Conservation (phyloP, 2,888 invertebrate genomes). For the Ormyrus thymus region DNA sequence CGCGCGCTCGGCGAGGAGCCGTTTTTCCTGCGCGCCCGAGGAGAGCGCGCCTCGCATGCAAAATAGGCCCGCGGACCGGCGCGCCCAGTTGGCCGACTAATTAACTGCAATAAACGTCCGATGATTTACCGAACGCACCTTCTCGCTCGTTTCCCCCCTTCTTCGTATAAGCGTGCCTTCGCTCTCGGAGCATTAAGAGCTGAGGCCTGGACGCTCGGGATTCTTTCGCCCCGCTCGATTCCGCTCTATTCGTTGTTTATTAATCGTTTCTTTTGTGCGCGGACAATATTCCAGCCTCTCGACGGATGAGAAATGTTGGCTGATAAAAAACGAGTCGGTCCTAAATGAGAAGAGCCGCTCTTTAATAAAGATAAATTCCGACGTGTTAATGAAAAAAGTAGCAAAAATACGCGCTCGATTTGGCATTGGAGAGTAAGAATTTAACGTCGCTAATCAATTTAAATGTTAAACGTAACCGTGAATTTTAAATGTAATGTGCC, state of each 20-base stretch:
- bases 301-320: too few species aligned
- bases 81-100: slow-evolving; percentile 65
- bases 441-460: too few species aligned
- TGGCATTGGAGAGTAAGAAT: too few species aligned
- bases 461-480: too few species aligned
- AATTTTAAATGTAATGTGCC: too few species aligned
- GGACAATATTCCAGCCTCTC: too few species aligned
- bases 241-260: too few species aligned
- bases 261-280: too few species aligned
- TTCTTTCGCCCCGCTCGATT: slow-evolving; percentile 42
- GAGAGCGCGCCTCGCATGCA: slow-evolving; percentile 60
- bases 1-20: slow-evolving; percentile 1
- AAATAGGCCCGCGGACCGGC: slow-evolving; percentile 60
- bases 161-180: background rate
- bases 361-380: too few species aligned
- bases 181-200: background rate
- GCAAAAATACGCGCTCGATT: too few species aligned
- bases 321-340: background rate
- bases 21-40: slow-evolving; percentile 5
- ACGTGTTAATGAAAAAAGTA: too few species aligned
- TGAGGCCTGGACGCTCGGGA: slow-evolving; percentile 27
- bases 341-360: background rate
- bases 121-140: slow-evolving; percentile 67
- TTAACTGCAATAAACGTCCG: slow-evolving; percentile 71
- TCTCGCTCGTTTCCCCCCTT: slow-evolving; percentile 16